Evolutionary conservation across 2,888 invertebrate genomes (phyloP).

Genomic region (Rhodophaea formosa): DNA sequence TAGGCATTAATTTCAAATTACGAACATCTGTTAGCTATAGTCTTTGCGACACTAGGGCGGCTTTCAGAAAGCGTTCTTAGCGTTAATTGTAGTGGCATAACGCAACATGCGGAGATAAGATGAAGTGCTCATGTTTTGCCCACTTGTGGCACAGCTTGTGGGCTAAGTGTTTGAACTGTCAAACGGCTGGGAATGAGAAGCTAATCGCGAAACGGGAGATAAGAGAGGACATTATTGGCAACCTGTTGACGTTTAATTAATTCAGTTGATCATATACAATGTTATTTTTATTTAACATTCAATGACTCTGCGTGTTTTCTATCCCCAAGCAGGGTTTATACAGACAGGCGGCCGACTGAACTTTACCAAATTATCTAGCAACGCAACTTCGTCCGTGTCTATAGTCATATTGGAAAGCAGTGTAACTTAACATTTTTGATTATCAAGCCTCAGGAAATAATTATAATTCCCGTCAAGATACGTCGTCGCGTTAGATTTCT

Average conservation of each 20-base stretch:
- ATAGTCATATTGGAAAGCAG: too few relatives aligned
- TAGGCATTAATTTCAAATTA: too few relatives aligned
- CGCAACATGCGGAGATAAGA: conserved; percentile 44
- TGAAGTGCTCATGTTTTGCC: conserved; percentile 27
- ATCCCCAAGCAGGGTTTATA: too few relatives aligned
- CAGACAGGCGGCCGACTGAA: too few relatives aligned
- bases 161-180: conserved; percentile 19
- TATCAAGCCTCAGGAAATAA: too few relatives aligned
- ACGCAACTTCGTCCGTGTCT: too few relatives aligned
- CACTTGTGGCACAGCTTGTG: conserved; percentile 34
- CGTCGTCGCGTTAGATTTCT: too few relatives aligned
- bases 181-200: conserved; percentile 4
- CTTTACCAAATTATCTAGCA: too few relatives aligned
- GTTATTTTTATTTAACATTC: too few relatives aligned
- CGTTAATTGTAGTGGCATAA: conserved; percentile 39
- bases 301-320: too few relatives aligned
- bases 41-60: conserved; percentile 16
- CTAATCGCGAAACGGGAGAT: not conserved
- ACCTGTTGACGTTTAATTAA: not conserved
- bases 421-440: too few relatives aligned
- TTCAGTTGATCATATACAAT: not conserved
- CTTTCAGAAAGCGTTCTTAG: conserved; percentile 26
- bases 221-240: not conserved
- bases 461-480: too few relatives aligned
- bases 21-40: conserved; percentile 22